Percentiles rank a stretch among this genome's conserved stretches.
Conservation (phyloP, 2,888 invertebrate species). For the Trilocha varians region DNA sequence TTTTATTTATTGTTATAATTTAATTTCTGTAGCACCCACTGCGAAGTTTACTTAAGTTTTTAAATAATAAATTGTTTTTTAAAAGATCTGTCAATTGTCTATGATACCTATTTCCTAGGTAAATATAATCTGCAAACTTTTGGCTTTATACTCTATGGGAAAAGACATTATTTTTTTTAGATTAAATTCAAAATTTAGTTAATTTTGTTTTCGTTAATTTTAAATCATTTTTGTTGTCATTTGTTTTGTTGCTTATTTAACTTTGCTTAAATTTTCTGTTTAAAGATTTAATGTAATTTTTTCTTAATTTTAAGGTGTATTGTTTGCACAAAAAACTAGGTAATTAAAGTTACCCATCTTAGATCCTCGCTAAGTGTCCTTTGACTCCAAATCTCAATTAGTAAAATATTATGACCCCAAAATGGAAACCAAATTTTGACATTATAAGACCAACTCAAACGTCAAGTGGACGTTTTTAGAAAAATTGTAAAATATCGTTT, state of each 20-base stretch:
- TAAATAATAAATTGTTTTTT: constrained; percentile 16
- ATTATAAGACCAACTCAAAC: constrained; percentile 34
- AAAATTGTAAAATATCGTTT: constrained; percentile 67
- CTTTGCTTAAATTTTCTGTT: constrained; percentile 1
- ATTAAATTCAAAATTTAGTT: constrained; percentile 1
- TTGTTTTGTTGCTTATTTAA: not conserved
- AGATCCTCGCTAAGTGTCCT: not conserved
- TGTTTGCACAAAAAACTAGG: not conserved
- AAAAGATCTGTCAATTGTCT: constrained; percentile 21
- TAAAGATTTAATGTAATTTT: not conserved
- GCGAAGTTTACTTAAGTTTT: constrained; percentile 63
- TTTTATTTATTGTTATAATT: constrained; percentile 52
- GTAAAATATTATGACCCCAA: constrained; percentile 38
- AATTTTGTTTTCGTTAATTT: not conserved
- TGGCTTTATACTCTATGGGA: not conserved
- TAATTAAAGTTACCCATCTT: not conserved
- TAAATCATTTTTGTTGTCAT: constrained; percentile 1
- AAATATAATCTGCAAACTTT: not conserved
- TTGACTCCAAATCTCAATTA: constrained; percentile 19
- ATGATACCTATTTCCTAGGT: not conserved
- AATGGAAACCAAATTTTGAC: constrained; percentile 62
- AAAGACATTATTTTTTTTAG: not conserved
- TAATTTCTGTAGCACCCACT: constrained; percentile 37
- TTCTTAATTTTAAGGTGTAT: not conserved
- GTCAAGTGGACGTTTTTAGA: constrained; percentile 46